Evolutionary conservation across 1,140 invertebrate genomes (phyloP), one percentile per base, ranked within the genome.

Genomic region (Scaptomyza pallida): DNA sequence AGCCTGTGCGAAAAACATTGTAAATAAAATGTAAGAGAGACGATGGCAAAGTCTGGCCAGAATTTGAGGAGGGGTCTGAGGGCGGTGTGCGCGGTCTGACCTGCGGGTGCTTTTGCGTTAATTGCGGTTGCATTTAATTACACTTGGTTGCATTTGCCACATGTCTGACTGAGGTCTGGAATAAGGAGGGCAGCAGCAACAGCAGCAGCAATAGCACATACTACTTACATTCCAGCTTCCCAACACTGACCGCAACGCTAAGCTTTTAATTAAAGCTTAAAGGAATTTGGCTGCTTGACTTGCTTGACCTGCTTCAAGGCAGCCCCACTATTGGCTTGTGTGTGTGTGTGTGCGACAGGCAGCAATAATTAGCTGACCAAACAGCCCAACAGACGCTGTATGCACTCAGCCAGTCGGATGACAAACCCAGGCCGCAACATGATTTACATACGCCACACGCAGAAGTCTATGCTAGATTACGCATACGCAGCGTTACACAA

Each of bases 71-170:
- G 15, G 21, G 10, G 3, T n/a, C 13, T 45, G 61, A 50, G 10
- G 13, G 33, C 19, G 41, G 52, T 71, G 44, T 13, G 41, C 51
- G 78, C n/a, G n/a, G n/a, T 48, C 60, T 72, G 82, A 86, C 63
- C 82, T 86, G 83, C 74, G 82, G 82, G 82, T 83, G 82, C 78
- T 86, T 88, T 88, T 88, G 82, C 88, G 83, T 88, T 88, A 88
- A 88, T 88, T 88, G 82, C 82, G 82, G 82, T 88, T 89, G 82
- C 82, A 86, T 86, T 86, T 86, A 89, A 88, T 88, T 88, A 89
- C 78, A 88, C 75, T 78, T 69, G 75, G 78, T 78, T 82, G 82
- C 82, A 74, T 70, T 72, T 64, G 35, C 59, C 54, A 52, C 57
- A 62, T 21, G 52, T 23, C 50, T 16, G 48, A 30, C 55, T 59